Conservation (phyloP, 2,113 vertebrate genomes). For the Struthidea cinerea region DNA sequence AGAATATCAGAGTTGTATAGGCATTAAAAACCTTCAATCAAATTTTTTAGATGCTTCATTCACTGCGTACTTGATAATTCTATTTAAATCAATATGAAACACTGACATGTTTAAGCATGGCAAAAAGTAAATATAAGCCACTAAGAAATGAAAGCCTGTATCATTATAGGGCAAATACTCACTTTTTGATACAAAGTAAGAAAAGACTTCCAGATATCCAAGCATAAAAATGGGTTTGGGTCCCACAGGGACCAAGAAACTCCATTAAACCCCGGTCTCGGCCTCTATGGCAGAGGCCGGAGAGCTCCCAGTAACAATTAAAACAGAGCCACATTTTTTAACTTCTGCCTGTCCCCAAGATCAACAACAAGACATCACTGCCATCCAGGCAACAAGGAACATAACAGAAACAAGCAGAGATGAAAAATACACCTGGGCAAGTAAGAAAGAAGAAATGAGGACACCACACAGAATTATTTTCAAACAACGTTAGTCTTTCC, state of each 20-base stretch:
- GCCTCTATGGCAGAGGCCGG: neutral
- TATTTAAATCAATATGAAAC: neutral
- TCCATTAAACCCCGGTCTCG: accelerated
- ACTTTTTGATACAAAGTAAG: neutral
- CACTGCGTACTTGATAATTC: neutral
- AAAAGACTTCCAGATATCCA: neutral
- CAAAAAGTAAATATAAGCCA: neutral
- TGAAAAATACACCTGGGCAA: neutral
- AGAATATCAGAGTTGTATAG: neutral
- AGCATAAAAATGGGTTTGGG: neutral
- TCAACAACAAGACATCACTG: neutral
- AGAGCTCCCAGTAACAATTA: neutral
- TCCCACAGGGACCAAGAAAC: neutral
- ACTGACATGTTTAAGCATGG: neutral
- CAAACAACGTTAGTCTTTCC: neutral
- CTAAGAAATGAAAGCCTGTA: neutral
- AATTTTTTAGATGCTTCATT: neutral
- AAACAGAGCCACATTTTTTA: neutral
- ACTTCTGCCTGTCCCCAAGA: neutral
- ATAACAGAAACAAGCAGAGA: neutral
- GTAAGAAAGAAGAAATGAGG: neutral
- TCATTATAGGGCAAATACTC: neutral
- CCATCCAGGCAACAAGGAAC: neutral
- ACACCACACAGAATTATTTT: neutral
- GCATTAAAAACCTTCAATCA: neutral